A percentile compares a stretch with the other conserved stretches of the same genome.
phyloP scores from a whole-genome alignment of 2,797 vertebrate genomes.

The Rhodeus uyekii region DNA sequence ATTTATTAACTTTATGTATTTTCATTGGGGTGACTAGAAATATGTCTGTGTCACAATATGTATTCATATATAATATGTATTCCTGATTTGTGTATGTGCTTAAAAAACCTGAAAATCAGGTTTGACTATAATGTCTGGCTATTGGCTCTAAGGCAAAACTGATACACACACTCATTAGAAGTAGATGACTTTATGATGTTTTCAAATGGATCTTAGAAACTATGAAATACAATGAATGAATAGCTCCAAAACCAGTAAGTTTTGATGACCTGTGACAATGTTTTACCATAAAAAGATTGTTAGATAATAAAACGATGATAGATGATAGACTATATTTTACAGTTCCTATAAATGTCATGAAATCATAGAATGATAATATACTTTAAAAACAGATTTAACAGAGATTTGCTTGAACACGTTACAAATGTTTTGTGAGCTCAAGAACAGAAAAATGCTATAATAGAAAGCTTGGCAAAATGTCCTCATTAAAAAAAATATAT shows the following conservation, averaged over 20 bases:
- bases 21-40: background rate
- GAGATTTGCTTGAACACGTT: too few species aligned
- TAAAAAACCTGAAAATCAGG: conserved; percentile 6
- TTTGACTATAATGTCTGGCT: background rate
- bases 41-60: background rate
- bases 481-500: too few species aligned
- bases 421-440: too few species aligned
- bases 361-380: background rate
- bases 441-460: too few species aligned
- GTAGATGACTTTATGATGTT: background rate
- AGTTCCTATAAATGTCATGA: background rate
- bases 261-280: too few species aligned
- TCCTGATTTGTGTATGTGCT: background rate
- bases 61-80: too few species aligned
- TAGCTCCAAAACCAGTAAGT: too few species aligned
- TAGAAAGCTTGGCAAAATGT: too few species aligned
- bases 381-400: too few species aligned
- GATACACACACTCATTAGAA: too few species aligned
- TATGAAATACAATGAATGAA: background rate
- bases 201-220: background rate
- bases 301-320: too few species aligned
- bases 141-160: background rate
- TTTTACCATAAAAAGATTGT: background rate
- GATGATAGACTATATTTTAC: background rate
- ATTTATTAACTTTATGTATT: background rate